phyloP scores from a whole-genome alignment of 2,888 invertebrate species.

The Scrobipalpa atriplicella region DNA sequence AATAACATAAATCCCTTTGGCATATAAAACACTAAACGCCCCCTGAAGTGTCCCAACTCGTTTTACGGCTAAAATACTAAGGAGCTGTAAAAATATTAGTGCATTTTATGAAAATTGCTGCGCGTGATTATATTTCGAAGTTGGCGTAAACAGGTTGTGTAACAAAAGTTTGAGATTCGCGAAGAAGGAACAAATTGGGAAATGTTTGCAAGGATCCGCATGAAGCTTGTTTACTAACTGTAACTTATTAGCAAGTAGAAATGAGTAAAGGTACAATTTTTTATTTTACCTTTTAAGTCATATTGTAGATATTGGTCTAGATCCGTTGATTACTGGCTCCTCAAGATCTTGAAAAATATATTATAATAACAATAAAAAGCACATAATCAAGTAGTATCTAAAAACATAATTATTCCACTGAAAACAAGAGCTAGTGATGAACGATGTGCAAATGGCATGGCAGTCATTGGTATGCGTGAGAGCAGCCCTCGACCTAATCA shows the following conservation, averaged over 20 bases:
- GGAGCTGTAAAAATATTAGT: constrained; percentile 55
- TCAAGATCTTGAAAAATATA: too few relatives aligned
- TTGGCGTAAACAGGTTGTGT: constrained; percentile 7
- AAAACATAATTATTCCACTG: not conserved
- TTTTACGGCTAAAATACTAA: constrained; percentile 62
- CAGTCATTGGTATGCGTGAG: constrained; percentile 60
- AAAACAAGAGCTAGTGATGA: constrained; percentile 42
- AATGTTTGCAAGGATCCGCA: constrained; percentile 9
- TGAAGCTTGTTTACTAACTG: not conserved
- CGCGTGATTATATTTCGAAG: constrained; percentile 45
- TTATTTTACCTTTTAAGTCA: too few relatives aligned
- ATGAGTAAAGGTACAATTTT: not conserved
- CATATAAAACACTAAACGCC: constrained; percentile 83
- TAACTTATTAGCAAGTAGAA: not conserved
- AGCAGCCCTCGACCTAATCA: constrained; percentile 53
- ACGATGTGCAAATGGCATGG: constrained; percentile 54
- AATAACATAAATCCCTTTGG: constrained; percentile 83
- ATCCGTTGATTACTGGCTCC: too few relatives aligned
- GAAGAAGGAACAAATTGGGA: not conserved
- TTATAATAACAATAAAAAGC: too few relatives aligned
- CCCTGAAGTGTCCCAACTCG: constrained; percentile 69
- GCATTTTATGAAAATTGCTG: constrained; percentile 54
- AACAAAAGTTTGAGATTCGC: not conserved
- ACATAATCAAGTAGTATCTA: too few relatives aligned
- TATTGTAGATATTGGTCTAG: too few relatives aligned